A percentile compares a stretch with the other conserved stretches of the same genome.
phyloP scores from a whole-genome alignment of 1,140 invertebrate species.

The Drosophila sulfurigaster region DNA sequence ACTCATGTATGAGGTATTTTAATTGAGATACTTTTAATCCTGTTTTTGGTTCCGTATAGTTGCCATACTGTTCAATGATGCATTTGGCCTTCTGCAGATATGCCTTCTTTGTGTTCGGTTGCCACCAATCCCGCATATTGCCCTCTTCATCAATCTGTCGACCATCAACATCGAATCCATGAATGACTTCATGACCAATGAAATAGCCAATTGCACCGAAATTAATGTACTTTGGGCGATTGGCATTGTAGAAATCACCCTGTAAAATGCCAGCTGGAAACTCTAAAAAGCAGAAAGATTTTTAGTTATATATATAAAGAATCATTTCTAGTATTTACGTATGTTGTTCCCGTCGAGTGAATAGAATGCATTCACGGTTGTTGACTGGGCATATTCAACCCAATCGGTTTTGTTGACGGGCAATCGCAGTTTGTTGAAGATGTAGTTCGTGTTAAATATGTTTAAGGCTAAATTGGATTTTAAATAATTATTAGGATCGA shows the following conservation, averaged over 20 bases:
- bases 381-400: conserved; percentile 91
- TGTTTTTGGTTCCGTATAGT: conserved; percentile 90
- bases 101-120: conserved; percentile 89
- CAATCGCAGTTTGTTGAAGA: conserved; percentile 91
- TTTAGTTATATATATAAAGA: background rate
- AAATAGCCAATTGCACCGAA: conserved; percentile 96
- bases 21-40: conserved; percentile 88
- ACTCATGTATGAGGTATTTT: no score
- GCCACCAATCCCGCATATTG: conserved; percentile 95
- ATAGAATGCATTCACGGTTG: conserved; percentile 94
- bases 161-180: conserved; percentile 96
- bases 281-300: conserved; percentile 86
- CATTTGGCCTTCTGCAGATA: conserved; percentile 92
- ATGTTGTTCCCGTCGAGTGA: conserved; percentile 93
- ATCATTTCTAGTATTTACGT: conserved; percentile 86
- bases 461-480: conserved; percentile 91
- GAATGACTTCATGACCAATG: conserved; percentile 97
- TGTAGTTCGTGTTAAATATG: conserved; percentile 90
- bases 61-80: conserved; percentile 95
- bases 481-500: conserved; percentile 89
- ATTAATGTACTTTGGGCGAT: conserved; percentile 95
- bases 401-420: conserved; percentile 94
- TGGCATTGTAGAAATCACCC: conserved; percentile 93
- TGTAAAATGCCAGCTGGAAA: conserved; percentile 96
- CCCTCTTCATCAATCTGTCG: conserved; percentile 96